These are phyloP conservation scores for Epirrhoe alternata DNA, from an alignment of 2,888 invertebrate genomes.

Conservation along the genomic window DNA sequence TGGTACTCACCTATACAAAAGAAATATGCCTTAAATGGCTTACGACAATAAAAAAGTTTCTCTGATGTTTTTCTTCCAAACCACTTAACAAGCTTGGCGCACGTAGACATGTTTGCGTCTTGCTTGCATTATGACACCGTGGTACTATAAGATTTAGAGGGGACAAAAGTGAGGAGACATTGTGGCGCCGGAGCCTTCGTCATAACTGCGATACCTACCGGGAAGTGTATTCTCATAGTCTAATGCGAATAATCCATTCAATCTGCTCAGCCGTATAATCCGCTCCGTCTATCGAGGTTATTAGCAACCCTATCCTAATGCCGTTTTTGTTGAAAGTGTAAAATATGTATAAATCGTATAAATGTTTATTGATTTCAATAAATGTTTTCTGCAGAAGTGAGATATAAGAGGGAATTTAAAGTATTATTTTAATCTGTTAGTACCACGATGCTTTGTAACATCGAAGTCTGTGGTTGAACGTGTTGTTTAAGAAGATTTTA, in stretches of 20 bases:
- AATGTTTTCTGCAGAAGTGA: neutral
- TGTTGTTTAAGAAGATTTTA: slow-evolving; percentile 13
- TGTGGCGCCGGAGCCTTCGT: slow-evolving; percentile 75
- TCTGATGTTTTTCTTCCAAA: slow-evolving; percentile 85
- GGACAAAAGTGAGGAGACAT: slow-evolving; percentile 80
- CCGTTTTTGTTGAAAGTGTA: slow-evolving; percentile 8
- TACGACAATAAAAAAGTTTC: slow-evolving; percentile 83
- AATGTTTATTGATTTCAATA: slow-evolving; percentile 1
- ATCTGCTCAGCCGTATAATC: slow-evolving; percentile 27
- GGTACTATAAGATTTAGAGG: slow-evolving; percentile 83
- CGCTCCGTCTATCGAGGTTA: slow-evolving; percentile 18
- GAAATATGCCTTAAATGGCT: slow-evolving; percentile 77
- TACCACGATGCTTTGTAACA: neutral
- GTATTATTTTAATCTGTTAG: neutral
- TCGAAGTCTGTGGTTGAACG: slow-evolving; percentile 4
- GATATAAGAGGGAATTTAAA: neutral
- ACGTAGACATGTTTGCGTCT: slow-evolving; percentile 84
- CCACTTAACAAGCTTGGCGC: slow-evolving; percentile 85
- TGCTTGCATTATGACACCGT: slow-evolving; percentile 84
- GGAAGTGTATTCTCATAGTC: slow-evolving; percentile 51
- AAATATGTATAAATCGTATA: too few relatives aligned
- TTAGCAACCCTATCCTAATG: slow-evolving; percentile 28
- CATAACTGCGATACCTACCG: slow-evolving; percentile 61
- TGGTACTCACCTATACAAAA: slow-evolving; percentile 62
- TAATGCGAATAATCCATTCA: slow-evolving; percentile 40